Evolutionary conservation across 2,113 vertebrate genomes (phyloP).

Genomic region (Calonectris borealis): DNA sequence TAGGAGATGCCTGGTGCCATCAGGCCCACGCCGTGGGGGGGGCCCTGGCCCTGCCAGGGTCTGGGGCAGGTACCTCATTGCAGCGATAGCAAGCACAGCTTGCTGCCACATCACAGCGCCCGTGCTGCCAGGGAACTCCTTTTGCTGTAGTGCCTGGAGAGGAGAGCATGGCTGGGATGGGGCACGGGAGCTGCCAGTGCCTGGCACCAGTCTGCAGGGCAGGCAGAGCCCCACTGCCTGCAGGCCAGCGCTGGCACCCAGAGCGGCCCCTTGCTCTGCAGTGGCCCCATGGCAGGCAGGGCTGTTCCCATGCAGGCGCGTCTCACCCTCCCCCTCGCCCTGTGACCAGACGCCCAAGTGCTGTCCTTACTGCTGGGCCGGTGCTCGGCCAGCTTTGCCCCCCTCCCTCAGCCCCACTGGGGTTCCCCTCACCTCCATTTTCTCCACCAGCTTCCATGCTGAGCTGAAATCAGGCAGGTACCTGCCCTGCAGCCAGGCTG

Average conservation of each 20-base stretch:
- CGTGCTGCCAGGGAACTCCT: not conserved
- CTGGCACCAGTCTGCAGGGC: not conserved
- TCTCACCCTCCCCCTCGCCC: no score
- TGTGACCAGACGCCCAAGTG: no score
- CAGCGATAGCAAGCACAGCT: not conserved
- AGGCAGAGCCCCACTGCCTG: not conserved
- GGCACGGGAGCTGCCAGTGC: not conserved
- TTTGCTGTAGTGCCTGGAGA: not conserved
- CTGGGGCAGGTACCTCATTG: not conserved
- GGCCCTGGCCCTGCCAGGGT: not conserved
- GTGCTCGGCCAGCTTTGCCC: no score
- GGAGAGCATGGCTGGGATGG: not conserved
- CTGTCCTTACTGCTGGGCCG: no score
- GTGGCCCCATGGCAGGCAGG: not conserved
- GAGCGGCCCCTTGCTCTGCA: not conserved
- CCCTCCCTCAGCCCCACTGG: not conserved
- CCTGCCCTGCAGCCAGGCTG: not conserved
- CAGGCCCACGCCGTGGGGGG: not conserved
- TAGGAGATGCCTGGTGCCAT: not conserved
- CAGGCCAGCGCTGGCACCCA: not conserved
- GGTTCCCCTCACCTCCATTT: not conserved
- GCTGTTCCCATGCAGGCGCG: not conserved
- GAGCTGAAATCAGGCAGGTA: rapidly evolving
- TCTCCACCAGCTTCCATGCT: not conserved
- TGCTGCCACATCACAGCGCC: no score